Base-by-base conservation (phyloP, 2,797 vertebrate species). In the Epinephelus malabaricus region DNA sequence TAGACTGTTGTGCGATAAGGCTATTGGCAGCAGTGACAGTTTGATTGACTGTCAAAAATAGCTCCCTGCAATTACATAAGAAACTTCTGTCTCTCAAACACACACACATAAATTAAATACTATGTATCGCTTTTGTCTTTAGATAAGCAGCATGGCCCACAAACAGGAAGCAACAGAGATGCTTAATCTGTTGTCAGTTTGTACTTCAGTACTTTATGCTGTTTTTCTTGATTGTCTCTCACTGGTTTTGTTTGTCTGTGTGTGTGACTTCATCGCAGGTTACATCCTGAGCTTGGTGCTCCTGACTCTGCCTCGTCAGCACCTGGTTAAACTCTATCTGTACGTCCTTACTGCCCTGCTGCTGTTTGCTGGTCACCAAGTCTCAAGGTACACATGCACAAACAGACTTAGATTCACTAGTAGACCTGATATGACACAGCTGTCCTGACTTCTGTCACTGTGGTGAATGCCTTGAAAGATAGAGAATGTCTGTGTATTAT, bases 271-370 rank as follows among this genome's bases (percentile, higher is more conserved):
- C 83, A 47, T 83, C 85, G 2, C 94, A 99, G 98, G 98, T 93
- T 99, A 99, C 89, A 97, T 99, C 90, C 91, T 99, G 89, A 99
- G 98, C 92, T 94, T 99, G 89, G 97, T 99, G 64, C 95, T 99
- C 51, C 92, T 99, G 54, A 99, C 98, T 79, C 95, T 99, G 90
- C 98, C 98, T 73, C 96, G 97, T 68, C 98, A 99, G 91, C 98
- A 99, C 87, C 95, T 99, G 77, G 97, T 99, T 89, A 97, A 98
- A 90, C 98, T 99, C 79, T 99, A 99, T 93, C 93, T 99, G 46
- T 99, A 99, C 53, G 97, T 98, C 81, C 92, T 99, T 70, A 98
- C 98, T 13, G 98, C 98, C 61, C 86, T 99, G 76, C 95, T 99
- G 88, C 96, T 99, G 76, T 99, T 97, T 85, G 97, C 98, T 86